Base-by-base conservation (phyloP, 2,797 vertebrate species). In the Sebastes aleutianus region DNA sequence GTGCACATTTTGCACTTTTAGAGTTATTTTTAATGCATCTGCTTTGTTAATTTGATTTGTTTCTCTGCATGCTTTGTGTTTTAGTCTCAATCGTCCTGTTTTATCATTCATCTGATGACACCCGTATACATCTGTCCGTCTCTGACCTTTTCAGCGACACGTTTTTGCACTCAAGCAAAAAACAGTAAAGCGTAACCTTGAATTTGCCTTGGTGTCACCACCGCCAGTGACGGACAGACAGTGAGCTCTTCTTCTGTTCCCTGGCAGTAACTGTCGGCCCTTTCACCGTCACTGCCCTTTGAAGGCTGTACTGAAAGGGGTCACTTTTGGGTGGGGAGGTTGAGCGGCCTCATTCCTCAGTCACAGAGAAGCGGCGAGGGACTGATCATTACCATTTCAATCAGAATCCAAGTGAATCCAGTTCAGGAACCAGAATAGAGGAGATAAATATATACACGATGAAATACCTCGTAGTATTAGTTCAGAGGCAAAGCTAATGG, bases 261-360 rank as follows among this genome's bases (percentile, higher is more conserved):
- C 77, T 39, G 65, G 59, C 82, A 43, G 47, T 34, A n/a, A 54
- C 74, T 56, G 79, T 76, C 2, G 13, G 31, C 13, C 54, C 63
- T 47, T 87, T 83, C 72, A 70, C 67, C 20, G 43, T 77, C 76
- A 13, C 27, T 14, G 54, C 34, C 26, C 82, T 87, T 84, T 79
- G 79, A 90, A 83, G 71, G 67, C 57, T 53, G n/a, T 24, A 69
- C 29, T 67, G 72, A 76, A 75, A 78, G 77, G 47, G 76, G 79
- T 81, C 73, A 79, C 24, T 76, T 75, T 71, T 74, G 59, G 84
- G n/a, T 16, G 67, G 64, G 43, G 71, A 73, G 64, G 74, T 72
- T 27, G 69, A 54, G 74, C 64, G 56, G 47, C 56, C 26, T 79
- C 65, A 39, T 56, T 70, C 39, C 67, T 50, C 53, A 36, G 57